Percentiles rank a stretch among this genome's conserved stretches.
These are phyloP conservation scores for Araneus ventricosus DNA, from an alignment of 1,140 invertebrate species.

Conservation along the genomic window DNA sequence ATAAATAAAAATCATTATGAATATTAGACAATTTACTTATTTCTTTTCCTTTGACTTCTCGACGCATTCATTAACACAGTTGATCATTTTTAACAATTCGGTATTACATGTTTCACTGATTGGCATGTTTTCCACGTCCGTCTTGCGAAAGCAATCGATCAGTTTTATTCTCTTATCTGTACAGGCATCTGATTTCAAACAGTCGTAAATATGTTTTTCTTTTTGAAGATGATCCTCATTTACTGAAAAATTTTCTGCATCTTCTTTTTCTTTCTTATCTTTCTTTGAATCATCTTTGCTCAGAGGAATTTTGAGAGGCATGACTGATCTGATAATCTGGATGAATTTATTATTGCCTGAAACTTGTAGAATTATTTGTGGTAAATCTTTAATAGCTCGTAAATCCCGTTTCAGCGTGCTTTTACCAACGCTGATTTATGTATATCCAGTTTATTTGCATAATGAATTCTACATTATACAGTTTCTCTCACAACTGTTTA, in stretches of 20 bases:
- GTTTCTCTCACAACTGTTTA: too few relatives aligned
- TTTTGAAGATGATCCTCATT: background rate
- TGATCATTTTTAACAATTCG: slow-evolving; percentile 27
- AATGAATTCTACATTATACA: too few relatives aligned
- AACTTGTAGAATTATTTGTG: background rate
- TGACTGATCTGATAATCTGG: background rate
- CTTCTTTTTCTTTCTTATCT: background rate
- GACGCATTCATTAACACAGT: slow-evolving; percentile 5
- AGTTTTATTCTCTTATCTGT: background rate
- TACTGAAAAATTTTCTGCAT: background rate
- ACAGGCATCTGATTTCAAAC: slow-evolving; percentile 12
- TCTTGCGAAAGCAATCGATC: background rate
- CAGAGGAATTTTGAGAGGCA: background rate
- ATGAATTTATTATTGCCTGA: background rate
- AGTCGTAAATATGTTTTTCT: slow-evolving; percentile 38
- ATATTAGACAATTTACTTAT: background rate
- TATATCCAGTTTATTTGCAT: background rate
- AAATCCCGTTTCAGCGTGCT: background rate
- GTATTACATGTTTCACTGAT: slow-evolving; percentile 14
- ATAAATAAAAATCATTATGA: background rate
- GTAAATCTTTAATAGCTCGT: background rate
- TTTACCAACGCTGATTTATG: background rate
- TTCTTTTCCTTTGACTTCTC: background rate
- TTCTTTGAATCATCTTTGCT: background rate
- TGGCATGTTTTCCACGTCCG: background rate